Percentiles rank a stretch among this genome's conserved stretches.
These are phyloP conservation scores for Eilema griseolum DNA, from an alignment of 2,888 invertebrate genomes.

Conservation along the genomic window DNA sequence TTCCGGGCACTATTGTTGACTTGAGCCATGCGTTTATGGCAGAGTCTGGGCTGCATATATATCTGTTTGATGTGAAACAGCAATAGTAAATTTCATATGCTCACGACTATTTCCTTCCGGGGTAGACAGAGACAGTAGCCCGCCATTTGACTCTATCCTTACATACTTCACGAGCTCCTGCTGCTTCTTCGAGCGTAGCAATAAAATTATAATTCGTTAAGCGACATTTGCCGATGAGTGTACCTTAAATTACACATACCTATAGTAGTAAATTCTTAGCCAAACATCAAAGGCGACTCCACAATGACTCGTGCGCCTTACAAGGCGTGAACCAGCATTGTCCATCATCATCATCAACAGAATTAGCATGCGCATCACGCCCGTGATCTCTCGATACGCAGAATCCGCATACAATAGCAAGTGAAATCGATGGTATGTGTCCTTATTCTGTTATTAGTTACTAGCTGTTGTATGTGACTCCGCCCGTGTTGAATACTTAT, in stretches of 20 bases:
- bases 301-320: slow-evolving; percentile 31
- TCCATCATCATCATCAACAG: slow-evolving; percentile 28
- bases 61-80: too few species aligned
- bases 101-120: too few species aligned
- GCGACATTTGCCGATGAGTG: neutral
- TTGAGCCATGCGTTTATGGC: too few species aligned
- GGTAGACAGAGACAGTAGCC: too few species aligned
- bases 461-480: neutral
- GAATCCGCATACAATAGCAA: slow-evolving; percentile 79
- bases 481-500: neutral
- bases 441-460: slow-evolving; percentile 57
- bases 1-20: too few species aligned
- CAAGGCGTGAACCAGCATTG: slow-evolving; percentile 41
- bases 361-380: slow-evolving; percentile 65
- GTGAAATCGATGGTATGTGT: slow-evolving; percentile 65
- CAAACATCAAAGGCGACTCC: slow-evolving; percentile 15
- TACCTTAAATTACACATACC: neutral
- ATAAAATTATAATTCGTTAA: too few species aligned
- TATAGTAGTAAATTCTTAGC: slow-evolving; percentile 8
- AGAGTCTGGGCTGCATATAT: too few species aligned
- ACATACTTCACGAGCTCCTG: too few species aligned
- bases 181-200: too few species aligned
- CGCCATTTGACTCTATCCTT: too few species aligned
- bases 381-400: slow-evolving; percentile 80
- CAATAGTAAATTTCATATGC: too few species aligned